These are phyloP conservation scores for Rhinoraja longicauda DNA, from an alignment of 2,797 vertebrate species.

Conservation along the genomic window DNA sequence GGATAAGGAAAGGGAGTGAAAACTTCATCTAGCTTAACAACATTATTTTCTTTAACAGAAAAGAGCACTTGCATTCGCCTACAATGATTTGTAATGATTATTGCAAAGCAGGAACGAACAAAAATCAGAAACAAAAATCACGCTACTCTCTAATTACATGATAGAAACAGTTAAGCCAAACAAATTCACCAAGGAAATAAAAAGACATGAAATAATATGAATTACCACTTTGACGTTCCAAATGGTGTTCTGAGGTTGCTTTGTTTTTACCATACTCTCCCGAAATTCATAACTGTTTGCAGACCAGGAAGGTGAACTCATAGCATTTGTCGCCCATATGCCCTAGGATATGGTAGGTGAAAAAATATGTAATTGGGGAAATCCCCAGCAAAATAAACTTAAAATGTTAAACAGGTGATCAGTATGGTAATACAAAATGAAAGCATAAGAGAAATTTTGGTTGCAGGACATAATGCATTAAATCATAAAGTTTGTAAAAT, in stretches of 20 bases:
- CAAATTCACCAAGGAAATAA: background rate
- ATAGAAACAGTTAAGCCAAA: slow-evolving; percentile 2
- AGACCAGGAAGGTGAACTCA: slow-evolving; percentile 95
- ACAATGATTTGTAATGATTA: background rate
- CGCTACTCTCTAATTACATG: background rate
- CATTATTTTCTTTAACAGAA: background rate
- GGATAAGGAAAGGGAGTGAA: background rate
- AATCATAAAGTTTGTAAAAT: background rate
- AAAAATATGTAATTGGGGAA: slow-evolving; percentile 76
- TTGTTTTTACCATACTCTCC: slow-evolving; percentile 95
- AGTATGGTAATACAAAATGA: slow-evolving; percentile 61
- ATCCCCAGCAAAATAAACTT: slow-evolving; percentile 64
- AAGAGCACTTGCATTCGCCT: background rate
- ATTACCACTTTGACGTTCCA: slow-evolving; percentile 99
- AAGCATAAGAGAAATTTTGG: slow-evolving; percentile 48
- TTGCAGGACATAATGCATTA: background rate
- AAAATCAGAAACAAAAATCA: background rate
- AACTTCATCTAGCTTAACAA: background rate
- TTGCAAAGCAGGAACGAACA: background rate
- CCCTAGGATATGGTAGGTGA: slow-evolving; percentile 88
- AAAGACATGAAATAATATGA: slow-evolving; percentile 55
- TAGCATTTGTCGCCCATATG: slow-evolving; percentile 94
- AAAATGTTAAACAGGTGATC: slow-evolving; percentile 64
- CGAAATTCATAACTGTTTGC: slow-evolving; percentile 92
- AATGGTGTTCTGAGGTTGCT: slow-evolving; percentile 84